phyloP scores from a whole-genome alignment of 2,888 invertebrate genomes.

The Cyclophora albipunctata region DNA sequence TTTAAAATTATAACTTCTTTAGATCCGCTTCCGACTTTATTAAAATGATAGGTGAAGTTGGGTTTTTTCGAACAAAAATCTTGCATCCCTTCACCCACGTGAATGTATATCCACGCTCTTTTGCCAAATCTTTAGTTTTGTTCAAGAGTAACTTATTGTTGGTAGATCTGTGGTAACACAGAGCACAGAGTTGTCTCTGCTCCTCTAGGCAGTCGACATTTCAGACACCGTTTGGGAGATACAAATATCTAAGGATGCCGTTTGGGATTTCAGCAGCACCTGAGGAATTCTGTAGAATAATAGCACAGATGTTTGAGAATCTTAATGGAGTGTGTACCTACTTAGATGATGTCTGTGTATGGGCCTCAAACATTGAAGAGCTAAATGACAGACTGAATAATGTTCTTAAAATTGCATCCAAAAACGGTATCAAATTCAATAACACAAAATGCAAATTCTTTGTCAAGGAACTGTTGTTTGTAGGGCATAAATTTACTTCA shows the following conservation, averaged over 20 bases:
- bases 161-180: too few species aligned
- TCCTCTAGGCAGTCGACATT: too few species aligned
- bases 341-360: slow-evolving; percentile 2
- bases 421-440: slow-evolving; percentile 6
- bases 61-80: too few species aligned
- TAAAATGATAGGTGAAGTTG: too few species aligned
- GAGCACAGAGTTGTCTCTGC: too few species aligned
- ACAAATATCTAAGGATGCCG: slow-evolving; percentile 1
- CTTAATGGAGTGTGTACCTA: slow-evolving; percentile 5
- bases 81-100: too few species aligned
- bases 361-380: not conserved
- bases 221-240: slow-evolving; percentile 7
- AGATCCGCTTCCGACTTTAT: too few species aligned
- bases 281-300: slow-evolving; percentile 7
- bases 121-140: too few species aligned
- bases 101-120: too few species aligned
- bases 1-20: too few species aligned
- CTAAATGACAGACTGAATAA: slow-evolving; percentile 3
- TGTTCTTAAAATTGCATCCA: not conserved
- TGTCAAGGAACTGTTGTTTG: slow-evolving; percentile 1
- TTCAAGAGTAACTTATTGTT: too few species aligned
- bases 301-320: slow-evolving; percentile 7
- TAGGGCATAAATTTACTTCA: slow-evolving; percentile 7
- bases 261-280: slow-evolving; percentile 7
- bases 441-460: slow-evolving; percentile 1